Percentiles rank a stretch among this genome's conserved stretches.
These are phyloP conservation scores for Procavia capensis DNA, from an alignment of 2,113 vertebrate genomes.

Conservation along the genomic window DNA sequence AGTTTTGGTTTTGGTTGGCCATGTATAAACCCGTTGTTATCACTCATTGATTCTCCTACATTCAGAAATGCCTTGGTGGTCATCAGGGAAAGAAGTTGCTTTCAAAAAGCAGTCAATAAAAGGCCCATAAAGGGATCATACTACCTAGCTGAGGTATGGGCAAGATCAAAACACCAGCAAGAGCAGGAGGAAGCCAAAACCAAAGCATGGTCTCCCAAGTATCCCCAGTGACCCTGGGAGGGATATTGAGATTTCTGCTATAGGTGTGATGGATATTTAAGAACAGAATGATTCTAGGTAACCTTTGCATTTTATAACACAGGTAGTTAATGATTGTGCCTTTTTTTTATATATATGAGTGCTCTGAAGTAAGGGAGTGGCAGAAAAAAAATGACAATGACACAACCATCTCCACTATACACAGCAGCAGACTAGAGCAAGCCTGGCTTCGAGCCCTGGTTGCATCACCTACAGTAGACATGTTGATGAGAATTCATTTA, in stretches of 20 bases:
- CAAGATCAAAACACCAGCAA: neutral
- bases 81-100: neutral
- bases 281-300: neutral
- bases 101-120: neutral
- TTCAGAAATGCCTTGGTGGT: neutral
- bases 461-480: neutral
- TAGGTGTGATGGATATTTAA: neutral
- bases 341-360: neutral
- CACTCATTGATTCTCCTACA: neutral
- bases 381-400: fast-evolving
- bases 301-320: neutral
- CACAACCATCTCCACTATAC: neutral
- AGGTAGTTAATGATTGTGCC: neutral
- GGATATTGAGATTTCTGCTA: neutral
- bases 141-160: neutral
- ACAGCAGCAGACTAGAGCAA: neutral
- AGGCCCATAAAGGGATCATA: neutral
- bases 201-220: neutral
- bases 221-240: neutral
- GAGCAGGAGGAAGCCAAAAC: neutral
- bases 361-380: neutral
- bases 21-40: neutral
- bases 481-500: neutral
- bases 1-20: too few species aligned
- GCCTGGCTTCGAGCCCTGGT: neutral